phyloP scores from a whole-genome alignment of 2,797 vertebrate species.

The Pipistrellus pipistrellus region DNA sequence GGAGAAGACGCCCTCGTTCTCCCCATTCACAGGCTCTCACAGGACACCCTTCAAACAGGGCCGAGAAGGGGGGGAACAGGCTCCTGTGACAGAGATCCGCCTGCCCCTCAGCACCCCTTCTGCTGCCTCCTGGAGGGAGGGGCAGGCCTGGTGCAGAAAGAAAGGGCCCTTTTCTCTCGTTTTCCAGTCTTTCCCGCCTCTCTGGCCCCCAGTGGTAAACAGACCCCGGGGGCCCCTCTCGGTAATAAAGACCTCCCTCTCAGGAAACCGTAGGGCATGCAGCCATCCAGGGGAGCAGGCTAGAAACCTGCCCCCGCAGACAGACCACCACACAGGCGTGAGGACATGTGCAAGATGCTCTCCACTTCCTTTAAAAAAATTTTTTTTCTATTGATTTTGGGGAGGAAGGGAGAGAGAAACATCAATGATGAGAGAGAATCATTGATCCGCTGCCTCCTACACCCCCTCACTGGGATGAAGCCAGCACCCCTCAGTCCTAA shows the following conservation, averaged over 20 bases:
- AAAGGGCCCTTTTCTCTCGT: not conserved
- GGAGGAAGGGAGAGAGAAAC: not conserved
- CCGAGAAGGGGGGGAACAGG: not conserved
- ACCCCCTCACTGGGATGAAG: not conserved
- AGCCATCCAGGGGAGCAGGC: not conserved
- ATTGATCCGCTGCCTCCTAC: not conserved
- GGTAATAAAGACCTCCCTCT: not conserved
- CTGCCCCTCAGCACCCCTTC: not conserved
- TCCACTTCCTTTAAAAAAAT: not conserved
- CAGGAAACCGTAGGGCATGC: rapidly evolving
- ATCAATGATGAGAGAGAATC: not conserved
- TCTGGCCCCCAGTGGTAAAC: not conserved
- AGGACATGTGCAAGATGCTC: not conserved
- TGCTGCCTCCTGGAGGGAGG: not conserved
- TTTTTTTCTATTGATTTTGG: too few relatives aligned
- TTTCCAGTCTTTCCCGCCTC: not conserved
- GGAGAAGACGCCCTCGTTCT: not conserved
- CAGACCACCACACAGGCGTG: not conserved
- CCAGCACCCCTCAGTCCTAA: not conserved
- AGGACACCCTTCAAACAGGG: slow-evolving; percentile 23
- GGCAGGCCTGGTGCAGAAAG: not conserved
- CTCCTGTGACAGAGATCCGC: not conserved
- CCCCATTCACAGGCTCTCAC: not conserved
- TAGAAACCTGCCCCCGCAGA: not conserved
- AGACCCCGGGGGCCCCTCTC: not conserved